Evolutionary conservation across 2,113 vertebrate species (phyloP), one percentile per base, ranked within the genome.

Genomic region (Rhynchopsitta pachyrhyncha): DNA sequence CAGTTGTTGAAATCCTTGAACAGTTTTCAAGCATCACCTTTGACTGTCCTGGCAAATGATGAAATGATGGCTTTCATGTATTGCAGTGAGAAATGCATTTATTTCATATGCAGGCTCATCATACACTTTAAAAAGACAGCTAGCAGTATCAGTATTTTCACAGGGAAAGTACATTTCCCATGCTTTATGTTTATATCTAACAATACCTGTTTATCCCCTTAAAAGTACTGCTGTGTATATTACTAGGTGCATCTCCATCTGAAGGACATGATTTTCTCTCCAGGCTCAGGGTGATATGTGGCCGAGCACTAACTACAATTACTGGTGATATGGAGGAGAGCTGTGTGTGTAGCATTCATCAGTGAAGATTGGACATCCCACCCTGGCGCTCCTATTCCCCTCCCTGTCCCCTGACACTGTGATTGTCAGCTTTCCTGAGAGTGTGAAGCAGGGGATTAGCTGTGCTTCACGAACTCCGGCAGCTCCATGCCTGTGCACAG

Each of bases 401-500:
- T 75, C 69, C 42, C 69, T 49, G 37, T 73, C 33, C 52, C 69
- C 79, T 82, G 39, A 63, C 7, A 22, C 52, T 57, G 28, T 49
- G 73, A 49, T 46, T 25, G 39, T 46, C 62, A 50, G 14, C 91
- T 82, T 93, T 69, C 55, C 49, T 24, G 53, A 23, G 42, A 84
- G 19, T 55, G 68, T 63, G 70, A 93, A 88, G 87, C n/a, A 44
- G 33, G 22, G 16, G 49, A 80, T 98, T 98, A 99, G 95, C 98
- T 98, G 94, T 98, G 97, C 86, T 98, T 98, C 75, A 97, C 97
- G 3, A 99, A 99, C 92, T 98, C 98, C 0, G 99, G 99, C 76
- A 98, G 95, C 95, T 99, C 98, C 92, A 93, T 97, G 49, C 98
- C 98, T 9, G 98, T 98, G 92, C 96, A 89, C 85, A 99, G 93